Base-by-base conservation (phyloP, 2,797 vertebrate species). In the Tamandua tetradactyla region DNA sequence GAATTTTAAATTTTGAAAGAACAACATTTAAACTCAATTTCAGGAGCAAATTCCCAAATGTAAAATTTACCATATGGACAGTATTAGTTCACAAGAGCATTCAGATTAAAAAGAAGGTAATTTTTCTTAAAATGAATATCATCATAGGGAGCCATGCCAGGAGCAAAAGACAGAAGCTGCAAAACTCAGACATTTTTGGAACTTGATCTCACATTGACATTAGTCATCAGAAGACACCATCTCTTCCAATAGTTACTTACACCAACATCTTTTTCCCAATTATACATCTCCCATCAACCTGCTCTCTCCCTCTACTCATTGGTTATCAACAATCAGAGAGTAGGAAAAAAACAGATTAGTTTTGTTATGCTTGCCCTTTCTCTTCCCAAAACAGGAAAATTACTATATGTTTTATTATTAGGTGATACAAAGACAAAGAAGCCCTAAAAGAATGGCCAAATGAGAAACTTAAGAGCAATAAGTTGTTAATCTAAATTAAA, bases 1-100 rank as follows among this genome's bases (percentile, higher is more conserved):
- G 42, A 96, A 94, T 66, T 75, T 32, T 71, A 95, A 91, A 64
- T 85, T 95, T 81, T 68, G 27, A 92, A 93, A 95, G 32, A 94
- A 84, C 0, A 85, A 61, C 49, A 85, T 87, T 84, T 75, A 94
- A 85, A 88, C 25, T 74, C 47, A 52, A 75, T 81, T 84, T 92
- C 44, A 89, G 66, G 15, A 87, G 92, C 49, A 10, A 90, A 72
- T 78, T 71, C 44, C 30, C 90, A 89, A 83, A 15, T 74, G 25
- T 66, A 92, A 87, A 91, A 68, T 78, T 47, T 83, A 35, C 59
- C 37, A 92, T 40, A 81, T 23, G 35, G 52, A 76, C 30, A 89
- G 37, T 15, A 85, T 42, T 64, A 87, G 44, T 76, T 95, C 78
- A 91, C 13, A 87, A 90, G 62, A 87, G 30, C 32, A 85, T 59